phyloP scores from a whole-genome alignment of 2,113 vertebrate species.

The Sylvia atricapilla region DNA sequence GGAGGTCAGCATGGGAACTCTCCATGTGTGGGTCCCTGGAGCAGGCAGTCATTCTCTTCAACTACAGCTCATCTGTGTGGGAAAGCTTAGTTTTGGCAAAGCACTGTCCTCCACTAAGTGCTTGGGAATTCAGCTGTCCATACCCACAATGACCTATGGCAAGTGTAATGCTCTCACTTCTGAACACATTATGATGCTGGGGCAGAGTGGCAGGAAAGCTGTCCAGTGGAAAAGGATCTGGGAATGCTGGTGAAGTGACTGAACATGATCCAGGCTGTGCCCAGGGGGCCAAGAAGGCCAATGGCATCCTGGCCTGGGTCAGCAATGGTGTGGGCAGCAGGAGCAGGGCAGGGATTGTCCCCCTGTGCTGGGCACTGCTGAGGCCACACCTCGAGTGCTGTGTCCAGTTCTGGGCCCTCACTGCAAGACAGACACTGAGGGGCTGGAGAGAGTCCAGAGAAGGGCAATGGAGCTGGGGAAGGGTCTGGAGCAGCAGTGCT shows the following conservation, averaged over 20 bases:
- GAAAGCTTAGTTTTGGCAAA: conserved; percentile 21
- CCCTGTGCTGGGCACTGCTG: neutral
- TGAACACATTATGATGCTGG: neutral
- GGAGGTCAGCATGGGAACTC: neutral
- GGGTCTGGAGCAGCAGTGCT: neutral
- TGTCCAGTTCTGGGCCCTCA: neutral
- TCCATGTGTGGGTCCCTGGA: neutral
- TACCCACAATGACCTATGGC: neutral
- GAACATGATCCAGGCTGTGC: neutral
- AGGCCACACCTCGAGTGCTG: neutral
- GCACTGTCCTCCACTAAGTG: neutral
- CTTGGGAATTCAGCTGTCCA: neutral
- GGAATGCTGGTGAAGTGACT: neutral
- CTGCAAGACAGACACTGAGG: neutral
- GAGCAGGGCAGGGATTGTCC: neutral
- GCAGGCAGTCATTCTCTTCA: neutral
- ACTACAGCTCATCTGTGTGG: neutral
- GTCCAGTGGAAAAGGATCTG: accelerated
- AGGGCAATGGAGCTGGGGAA: neutral
- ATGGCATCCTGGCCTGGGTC: neutral
- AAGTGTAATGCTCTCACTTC: neutral
- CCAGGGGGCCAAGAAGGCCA: neutral
- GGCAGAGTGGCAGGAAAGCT: neutral
- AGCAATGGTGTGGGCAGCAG: neutral
- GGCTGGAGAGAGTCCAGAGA: neutral